A percentile compares a stretch with the other conserved stretches of the same genome.
phyloP scores from a whole-genome alignment of 2,888 invertebrate species.

The Drepanosiphum platanoidis region DNA sequence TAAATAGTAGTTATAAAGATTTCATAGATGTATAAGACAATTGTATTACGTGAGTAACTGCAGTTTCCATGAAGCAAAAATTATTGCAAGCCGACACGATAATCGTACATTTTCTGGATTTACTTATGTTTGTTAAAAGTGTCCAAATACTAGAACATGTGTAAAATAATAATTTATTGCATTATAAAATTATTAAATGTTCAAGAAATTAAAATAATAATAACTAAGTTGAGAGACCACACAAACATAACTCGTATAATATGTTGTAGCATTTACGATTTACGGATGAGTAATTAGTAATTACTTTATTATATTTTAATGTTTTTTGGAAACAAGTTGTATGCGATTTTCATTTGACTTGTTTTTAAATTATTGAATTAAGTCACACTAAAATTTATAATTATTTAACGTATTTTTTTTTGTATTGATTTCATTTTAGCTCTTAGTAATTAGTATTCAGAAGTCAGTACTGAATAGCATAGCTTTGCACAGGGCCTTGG shows the following conservation, averaged over 20 bases:
- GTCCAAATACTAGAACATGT: conserved; percentile 35
- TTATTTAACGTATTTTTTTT: too few species aligned
- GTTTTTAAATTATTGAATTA: too few species aligned
- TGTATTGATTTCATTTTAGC: too few species aligned
- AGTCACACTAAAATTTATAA: too few species aligned
- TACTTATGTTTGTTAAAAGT: conserved; percentile 12
- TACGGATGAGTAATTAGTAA: background rate
- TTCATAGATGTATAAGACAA: background rate
- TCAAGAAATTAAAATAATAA: too few species aligned
- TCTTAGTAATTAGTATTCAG: too few species aligned
- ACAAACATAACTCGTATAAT: too few species aligned
- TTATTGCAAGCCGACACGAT: conserved; percentile 41
- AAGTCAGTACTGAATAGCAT: background rate
- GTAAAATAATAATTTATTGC: background rate
- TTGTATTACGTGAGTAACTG: conserved; percentile 48
- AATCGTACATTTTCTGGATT: conserved; percentile 45
- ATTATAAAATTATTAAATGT: too few species aligned
- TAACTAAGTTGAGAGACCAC: too few species aligned
- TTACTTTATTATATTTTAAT: background rate
- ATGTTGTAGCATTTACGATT: too few species aligned
- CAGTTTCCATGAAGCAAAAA: conserved; percentile 43
- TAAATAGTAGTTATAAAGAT: background rate
- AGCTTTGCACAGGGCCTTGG: conserved; percentile 6
- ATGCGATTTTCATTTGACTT: too few species aligned
- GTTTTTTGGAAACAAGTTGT: too few species aligned